phyloP scores from a whole-genome alignment of 2,113 vertebrate species.

The Gorsachius goisagi region DNA sequence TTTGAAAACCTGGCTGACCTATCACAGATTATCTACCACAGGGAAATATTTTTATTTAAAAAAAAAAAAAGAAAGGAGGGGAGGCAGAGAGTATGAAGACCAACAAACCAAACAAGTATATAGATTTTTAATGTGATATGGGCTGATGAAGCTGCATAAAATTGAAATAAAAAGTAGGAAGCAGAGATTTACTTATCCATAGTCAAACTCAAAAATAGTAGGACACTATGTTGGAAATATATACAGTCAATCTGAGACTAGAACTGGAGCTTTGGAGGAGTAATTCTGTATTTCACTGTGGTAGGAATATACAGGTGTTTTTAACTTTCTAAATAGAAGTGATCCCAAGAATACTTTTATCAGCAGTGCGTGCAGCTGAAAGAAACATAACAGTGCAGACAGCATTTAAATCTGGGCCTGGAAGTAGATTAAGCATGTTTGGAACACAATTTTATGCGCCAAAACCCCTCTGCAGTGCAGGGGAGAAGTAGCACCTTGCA shows the following conservation, averaged over 20 bases:
- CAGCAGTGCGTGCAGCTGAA: neutral
- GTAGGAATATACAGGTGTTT: neutral
- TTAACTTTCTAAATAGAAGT: neutral
- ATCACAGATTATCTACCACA: neutral
- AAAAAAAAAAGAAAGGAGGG: neutral
- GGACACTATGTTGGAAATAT: neutral
- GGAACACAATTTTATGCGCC: neutral
- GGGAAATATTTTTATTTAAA: neutral
- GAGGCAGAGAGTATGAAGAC: neutral
- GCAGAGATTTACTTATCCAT: neutral
- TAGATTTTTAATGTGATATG: neutral
- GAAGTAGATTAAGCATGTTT: neutral
- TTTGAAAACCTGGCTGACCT: neutral
- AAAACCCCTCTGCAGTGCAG: neutral
- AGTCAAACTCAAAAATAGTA: neutral
- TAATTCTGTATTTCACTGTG: neutral
- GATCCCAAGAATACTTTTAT: neutral
- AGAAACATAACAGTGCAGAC: neutral
- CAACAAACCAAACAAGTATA: neutral
- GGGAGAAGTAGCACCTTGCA: neutral
- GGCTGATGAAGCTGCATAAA: neutral
- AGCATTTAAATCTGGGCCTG: neutral
- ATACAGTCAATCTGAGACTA: neutral
- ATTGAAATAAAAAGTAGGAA: neutral
- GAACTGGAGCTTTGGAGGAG: neutral